Percentiles rank a stretch among this genome's conserved stretches.
phyloP scores from a whole-genome alignment of 2,113 vertebrate species.

The Prietella phreatophila region DNA sequence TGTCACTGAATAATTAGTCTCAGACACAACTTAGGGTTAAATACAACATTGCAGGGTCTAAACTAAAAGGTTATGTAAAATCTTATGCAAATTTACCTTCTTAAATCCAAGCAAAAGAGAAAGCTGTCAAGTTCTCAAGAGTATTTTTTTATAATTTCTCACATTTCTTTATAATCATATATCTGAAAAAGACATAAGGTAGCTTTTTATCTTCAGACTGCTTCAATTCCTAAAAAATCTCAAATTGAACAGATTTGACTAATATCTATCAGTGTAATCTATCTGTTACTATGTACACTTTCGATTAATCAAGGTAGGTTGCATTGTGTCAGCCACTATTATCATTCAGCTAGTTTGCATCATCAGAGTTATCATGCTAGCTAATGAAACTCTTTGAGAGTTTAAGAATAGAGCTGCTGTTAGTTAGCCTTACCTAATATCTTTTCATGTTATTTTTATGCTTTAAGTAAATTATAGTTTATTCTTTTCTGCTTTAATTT shows the following conservation, averaged over 20 bases:
- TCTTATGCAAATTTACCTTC: neutral
- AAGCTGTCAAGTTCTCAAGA: neutral
- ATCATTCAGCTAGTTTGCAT: neutral
- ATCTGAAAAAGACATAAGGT: neutral
- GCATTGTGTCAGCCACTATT: neutral
- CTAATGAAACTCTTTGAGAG: neutral
- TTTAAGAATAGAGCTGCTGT: neutral
- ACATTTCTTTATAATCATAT: neutral
- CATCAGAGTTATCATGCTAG: neutral
- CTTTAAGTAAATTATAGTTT: neutral
- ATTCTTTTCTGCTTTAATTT: too few species aligned
- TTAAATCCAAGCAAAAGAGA: neutral
- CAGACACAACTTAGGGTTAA: conserved; percentile 10
- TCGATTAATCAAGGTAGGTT: neutral
- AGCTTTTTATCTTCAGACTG: neutral
- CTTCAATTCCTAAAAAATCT: neutral
- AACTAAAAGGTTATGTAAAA: neutral
- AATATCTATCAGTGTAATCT: neutral
- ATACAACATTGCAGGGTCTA: neutral
- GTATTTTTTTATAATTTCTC: neutral
- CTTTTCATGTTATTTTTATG: neutral
- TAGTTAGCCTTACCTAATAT: neutral
- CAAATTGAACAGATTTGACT: neutral
- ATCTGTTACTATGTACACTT: neutral
- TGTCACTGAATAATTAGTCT: conserved; percentile 3